A percentile compares a stretch with the other conserved stretches of the same genome.
These are phyloP conservation scores for Forbesichthys agassizii DNA, from an alignment of 2,113 vertebrate species.

Conservation along the genomic window DNA sequence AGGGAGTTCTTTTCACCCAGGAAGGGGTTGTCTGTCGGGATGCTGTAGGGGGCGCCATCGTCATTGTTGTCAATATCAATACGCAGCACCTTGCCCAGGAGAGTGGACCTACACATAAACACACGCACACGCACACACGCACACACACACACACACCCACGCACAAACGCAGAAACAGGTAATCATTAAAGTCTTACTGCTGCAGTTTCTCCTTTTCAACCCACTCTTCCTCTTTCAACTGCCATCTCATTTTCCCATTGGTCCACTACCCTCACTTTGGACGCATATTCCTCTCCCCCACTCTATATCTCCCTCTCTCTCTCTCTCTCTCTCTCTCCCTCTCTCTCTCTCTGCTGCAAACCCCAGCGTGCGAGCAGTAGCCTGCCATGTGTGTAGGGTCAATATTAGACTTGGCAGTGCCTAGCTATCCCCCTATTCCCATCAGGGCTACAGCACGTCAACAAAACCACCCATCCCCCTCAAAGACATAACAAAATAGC, in stretches of 20 bases:
- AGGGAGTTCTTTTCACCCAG: constrained; percentile 60
- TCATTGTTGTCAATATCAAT: constrained; percentile 76
- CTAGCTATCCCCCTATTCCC: constrained; percentile 31
- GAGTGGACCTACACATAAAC: constrained; percentile 68
- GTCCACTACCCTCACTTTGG: too few relatives aligned
- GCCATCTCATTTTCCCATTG: too few relatives aligned
- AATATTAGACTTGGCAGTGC: constrained; percentile 70
- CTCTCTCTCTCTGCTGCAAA: constrained; percentile 7
- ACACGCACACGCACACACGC: neutral
- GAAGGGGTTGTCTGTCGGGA: constrained; percentile 83
- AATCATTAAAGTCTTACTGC: too few relatives aligned
- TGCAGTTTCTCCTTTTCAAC: too few relatives aligned
- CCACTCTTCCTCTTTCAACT: too few relatives aligned
- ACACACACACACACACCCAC: constrained; percentile 4
- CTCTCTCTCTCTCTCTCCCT: neutral
- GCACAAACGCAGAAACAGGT: neutral
- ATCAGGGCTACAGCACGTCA: constrained; percentile 41
- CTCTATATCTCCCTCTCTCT: neutral
- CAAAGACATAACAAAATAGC: constrained; percentile 14
- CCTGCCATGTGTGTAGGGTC: constrained; percentile 55
- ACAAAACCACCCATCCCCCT: constrained; percentile 18
- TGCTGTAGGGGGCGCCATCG: constrained; percentile 71
- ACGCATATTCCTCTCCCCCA: too few relatives aligned
- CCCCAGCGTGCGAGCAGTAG: constrained; percentile 45
- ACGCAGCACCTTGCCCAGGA: constrained; percentile 81